Evolutionary conservation across 2,113 vertebrate genomes (phyloP).

Genomic region (Psilopogon haemacephalus): DNA sequence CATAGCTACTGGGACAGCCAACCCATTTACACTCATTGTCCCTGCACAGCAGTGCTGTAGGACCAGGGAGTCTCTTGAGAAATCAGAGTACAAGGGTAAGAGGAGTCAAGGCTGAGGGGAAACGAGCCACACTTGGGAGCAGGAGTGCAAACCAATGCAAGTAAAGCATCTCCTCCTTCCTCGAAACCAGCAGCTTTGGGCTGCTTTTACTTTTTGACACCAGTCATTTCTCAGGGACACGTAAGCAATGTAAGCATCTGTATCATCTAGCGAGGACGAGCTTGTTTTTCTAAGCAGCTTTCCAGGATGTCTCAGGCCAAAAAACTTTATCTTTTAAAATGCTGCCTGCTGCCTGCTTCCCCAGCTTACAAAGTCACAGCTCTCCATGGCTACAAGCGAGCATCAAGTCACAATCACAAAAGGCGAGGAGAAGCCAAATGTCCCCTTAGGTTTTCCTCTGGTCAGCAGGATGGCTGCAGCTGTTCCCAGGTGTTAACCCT

Average conservation of each 20-base stretch:
- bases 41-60: not conserved
- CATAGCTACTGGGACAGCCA: rapidly evolving
- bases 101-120: not conserved
- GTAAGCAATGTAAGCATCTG: not conserved
- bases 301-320: not conserved
- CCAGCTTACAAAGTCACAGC: not conserved
- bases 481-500: not conserved
- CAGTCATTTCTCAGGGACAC: not conserved
- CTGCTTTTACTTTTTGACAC: not conserved
- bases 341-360: not conserved
- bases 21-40: too few relatives aligned
- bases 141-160: not conserved
- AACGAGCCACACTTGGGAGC: not conserved
- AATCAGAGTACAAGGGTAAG: not conserved
- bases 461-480: not conserved
- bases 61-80: not conserved
- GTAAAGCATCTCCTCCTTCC: not conserved
- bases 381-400: not conserved
- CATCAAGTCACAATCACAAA: not conserved
- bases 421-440: not conserved
- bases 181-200: not conserved
- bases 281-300: not conserved
- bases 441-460: not conserved
- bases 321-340: not conserved
- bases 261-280: not conserved